phyloP scores from a whole-genome alignment of 2,888 invertebrate genomes.

The Neoaliturus tenellus region DNA sequence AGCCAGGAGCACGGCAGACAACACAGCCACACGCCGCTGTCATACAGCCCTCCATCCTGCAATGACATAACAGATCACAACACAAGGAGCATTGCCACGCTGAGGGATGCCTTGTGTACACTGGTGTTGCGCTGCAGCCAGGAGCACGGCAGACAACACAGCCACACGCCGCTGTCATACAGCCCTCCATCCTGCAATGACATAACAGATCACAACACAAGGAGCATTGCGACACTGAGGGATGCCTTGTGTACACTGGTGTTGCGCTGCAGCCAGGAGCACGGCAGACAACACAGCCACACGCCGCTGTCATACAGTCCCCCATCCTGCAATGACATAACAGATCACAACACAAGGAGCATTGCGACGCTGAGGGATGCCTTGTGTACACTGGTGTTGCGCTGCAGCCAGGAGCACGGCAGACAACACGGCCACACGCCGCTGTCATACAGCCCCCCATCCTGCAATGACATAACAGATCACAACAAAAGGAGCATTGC shows the following conservation, averaged over 20 bases:
- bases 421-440: slow-evolving; percentile 78
- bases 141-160: slow-evolving; percentile 77
- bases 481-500: slow-evolving; percentile 67
- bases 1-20: slow-evolving; percentile 78
- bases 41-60: slow-evolving; percentile 19
- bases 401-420: slow-evolving; percentile 76
- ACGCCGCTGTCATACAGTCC: slow-evolving; percentile 69
- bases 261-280: slow-evolving; percentile 76
- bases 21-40: slow-evolving; percentile 75
- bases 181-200: slow-evolving; percentile 2
- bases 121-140: slow-evolving; percentile 77
- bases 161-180: slow-evolving; percentile 73
- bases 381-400: slow-evolving; percentile 77
- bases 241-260: slow-evolving; percentile 78
- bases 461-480: slow-evolving; percentile 35
- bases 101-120: slow-evolving; percentile 78
- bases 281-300: slow-evolving; percentile 78
- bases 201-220: slow-evolving; percentile 64
- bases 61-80: slow-evolving; percentile 63
- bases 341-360: not conserved
- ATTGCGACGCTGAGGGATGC: slow-evolving; percentile 76
- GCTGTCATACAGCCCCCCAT: not conserved
- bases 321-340: not conserved
- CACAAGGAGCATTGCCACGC: slow-evolving; percentile 76
- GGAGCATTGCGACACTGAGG: slow-evolving; percentile 74